Base-by-base conservation (phyloP, 2,797 vertebrate genomes). In the Sebastolobus alascanus region DNA sequence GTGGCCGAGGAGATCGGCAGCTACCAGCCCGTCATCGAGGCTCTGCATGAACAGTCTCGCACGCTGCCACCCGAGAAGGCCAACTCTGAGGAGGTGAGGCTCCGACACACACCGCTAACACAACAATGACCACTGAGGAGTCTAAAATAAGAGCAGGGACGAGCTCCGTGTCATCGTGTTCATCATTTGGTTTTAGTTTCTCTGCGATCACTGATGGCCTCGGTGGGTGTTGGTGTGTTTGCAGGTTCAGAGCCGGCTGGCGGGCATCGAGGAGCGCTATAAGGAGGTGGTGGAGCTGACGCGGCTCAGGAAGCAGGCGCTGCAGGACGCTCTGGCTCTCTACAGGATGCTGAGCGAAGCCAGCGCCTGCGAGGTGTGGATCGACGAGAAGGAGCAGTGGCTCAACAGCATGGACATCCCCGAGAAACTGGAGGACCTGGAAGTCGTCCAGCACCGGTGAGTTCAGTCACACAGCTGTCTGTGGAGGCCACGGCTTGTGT, bases 361-460 rank as follows among this genome's bases (percentile, higher is more conserved):
- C 5, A 96, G 95, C 18, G 97, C 98, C 85, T 99, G 98, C 60
- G 97, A 97, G 92, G 93, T 97, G 37, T 99, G 98, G 98, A 97
- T 99, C 8, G 98, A 98, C 0, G 98, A 99, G 92, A 99, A 99
- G 94, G 98, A 99, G 93, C 98, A 96, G 92, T 99, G 98, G 98
- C 96, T 99, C 78, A 98, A 97, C 92, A 96, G 95, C 89, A 98
- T 96, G 96, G 95, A 97, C 90, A 98, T 99, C 89, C 98, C 97
- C 0, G 97, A 99, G 92, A 98, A 98, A 68, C 95, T 99, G 89
- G 98, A 98, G 88, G 98, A 98, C 89, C 95, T 99, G 87, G 98
- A 99, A 89, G 98, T 99, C 29, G 96, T 99, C 79, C 98, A 99
- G 93, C 98, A 99, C 93, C 96, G 98, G 98, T 94, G 46, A 88